Evolutionary conservation across 2,797 vertebrate genomes (phyloP), one percentile per base, ranked within the genome.

Genomic region (Thalassophryne amazonica): DNA sequence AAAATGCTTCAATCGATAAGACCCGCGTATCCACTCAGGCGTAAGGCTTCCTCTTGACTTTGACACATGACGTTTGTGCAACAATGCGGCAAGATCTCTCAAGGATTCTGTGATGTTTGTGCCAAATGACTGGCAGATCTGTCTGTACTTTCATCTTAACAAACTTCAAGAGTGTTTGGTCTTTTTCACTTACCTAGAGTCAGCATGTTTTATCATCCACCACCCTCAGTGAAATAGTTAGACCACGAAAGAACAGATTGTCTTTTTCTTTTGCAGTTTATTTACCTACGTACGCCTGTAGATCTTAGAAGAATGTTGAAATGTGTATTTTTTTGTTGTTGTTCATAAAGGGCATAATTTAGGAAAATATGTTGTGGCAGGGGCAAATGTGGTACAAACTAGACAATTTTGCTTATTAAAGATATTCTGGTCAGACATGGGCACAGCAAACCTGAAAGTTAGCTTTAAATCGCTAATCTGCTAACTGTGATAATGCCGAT

Each of bases 1-100:
- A 74, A 80, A 78, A 80, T 54, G 70, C 65, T 82, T 69, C 59
- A 78, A 84, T 81, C 60, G 53, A 78, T 80, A 67, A 72, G 63
- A 68, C 35, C 54, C 40, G 11, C 43, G 12, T 65, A 66, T 71
- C 68, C 60, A 37, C 42, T 54, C 32, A 5, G 63, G 68, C 70
- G 73, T 56, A 53, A 37, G 47, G 52, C 53, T 25, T 19, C 53
- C n/a, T 53, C 47, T 62, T 57, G 67, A 81, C 79, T 69, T 80
- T 78, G 68, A 71, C 67, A 45, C 20, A 6, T 23, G 20, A 11
- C 22, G 22, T 17, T 4, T 11, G 33, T 9, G 30, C 28, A 40
- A 34, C 50, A 50, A 30, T 18, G 32, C 14, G 17, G 42, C 49
- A 37, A 13, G 6, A 9, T 33, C 11, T 31, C 33, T 27, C 13